Conservation (phyloP, 2,797 vertebrate genomes). For the Molossus alvarezi region DNA sequence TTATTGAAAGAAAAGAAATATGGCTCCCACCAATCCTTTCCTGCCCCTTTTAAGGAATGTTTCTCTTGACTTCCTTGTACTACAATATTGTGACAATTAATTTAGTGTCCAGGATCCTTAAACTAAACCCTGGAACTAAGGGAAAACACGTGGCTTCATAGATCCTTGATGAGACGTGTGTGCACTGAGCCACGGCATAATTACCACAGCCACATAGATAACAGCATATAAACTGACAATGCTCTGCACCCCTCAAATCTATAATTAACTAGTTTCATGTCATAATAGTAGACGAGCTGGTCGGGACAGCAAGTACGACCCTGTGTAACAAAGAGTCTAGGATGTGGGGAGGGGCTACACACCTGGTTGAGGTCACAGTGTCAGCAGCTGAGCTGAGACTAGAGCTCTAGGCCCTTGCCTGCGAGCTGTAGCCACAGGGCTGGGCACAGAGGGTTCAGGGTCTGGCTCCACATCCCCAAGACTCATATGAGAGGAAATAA, state of each 20-base stretch:
- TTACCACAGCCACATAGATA: neutral
- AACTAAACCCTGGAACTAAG: neutral
- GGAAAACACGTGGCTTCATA: neutral
- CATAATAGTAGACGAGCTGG: neutral
- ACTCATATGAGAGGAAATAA: neutral
- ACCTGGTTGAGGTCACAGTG: neutral
- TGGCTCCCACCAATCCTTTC: neutral
- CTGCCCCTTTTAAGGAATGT: neutral
- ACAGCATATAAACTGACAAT: neutral
- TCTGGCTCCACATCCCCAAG: neutral
- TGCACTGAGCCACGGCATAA: neutral
- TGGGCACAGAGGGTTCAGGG: neutral
- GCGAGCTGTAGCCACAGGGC: neutral
- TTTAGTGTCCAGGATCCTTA: neutral
- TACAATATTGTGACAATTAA: neutral
- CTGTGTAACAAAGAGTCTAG: neutral
- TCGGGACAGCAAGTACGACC: neutral
- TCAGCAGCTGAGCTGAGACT: neutral
- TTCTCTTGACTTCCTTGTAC: neutral
- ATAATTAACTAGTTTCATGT: neutral
- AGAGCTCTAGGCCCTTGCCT: neutral
- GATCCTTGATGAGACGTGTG: neutral
- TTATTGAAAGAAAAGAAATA: neutral
- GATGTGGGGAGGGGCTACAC: neutral
- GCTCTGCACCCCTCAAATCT: neutral